phyloP scores from a whole-genome alignment of 2,888 invertebrate species.

The Acleris sparsana region DNA sequence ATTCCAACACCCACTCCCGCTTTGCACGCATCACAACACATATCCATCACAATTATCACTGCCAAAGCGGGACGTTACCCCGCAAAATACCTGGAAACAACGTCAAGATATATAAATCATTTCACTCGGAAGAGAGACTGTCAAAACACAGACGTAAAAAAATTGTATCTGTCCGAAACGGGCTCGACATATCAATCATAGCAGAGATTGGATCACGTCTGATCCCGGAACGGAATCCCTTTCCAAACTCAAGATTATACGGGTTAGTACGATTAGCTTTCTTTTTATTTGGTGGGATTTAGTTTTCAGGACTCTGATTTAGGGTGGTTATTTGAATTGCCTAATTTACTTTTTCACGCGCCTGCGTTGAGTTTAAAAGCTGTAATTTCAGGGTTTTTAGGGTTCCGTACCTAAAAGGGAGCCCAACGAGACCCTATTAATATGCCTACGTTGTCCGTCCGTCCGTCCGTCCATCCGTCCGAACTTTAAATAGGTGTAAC shows the following conservation, averaged over 20 bases:
- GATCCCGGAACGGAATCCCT: conserved; percentile 40
- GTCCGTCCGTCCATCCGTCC: too few species aligned
- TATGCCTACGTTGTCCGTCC: too few species aligned
- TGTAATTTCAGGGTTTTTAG: too few species aligned
- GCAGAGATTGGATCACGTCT: conserved; percentile 63
- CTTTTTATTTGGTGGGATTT: too few species aligned
- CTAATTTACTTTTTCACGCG: neutral
- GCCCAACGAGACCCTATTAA: too few species aligned
- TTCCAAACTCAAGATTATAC: conserved; percentile 26
- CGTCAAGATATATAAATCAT: conserved; percentile 53
- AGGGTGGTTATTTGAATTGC: conserved; percentile 6
- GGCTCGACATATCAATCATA: conserved; percentile 62
- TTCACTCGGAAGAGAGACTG: conserved; percentile 46
- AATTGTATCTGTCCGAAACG: conserved; percentile 53
- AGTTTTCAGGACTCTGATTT: too few species aligned
- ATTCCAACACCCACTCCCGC: neutral
- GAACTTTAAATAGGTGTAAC: too few species aligned
- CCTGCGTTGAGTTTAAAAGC: neutral
- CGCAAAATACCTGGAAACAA: conserved; percentile 38
- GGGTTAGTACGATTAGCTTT: conserved; percentile 8
- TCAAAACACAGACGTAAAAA: conserved; percentile 60
- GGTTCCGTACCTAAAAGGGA: too few species aligned
- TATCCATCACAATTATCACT: conserved; percentile 33
- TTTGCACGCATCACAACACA: conserved; percentile 22
- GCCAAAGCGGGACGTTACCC: conserved; percentile 22